A percentile compares a stretch with the other conserved stretches of the same genome.
Conservation (phyloP, 2,113 vertebrate species). For the Casuarius casuarius region DNA sequence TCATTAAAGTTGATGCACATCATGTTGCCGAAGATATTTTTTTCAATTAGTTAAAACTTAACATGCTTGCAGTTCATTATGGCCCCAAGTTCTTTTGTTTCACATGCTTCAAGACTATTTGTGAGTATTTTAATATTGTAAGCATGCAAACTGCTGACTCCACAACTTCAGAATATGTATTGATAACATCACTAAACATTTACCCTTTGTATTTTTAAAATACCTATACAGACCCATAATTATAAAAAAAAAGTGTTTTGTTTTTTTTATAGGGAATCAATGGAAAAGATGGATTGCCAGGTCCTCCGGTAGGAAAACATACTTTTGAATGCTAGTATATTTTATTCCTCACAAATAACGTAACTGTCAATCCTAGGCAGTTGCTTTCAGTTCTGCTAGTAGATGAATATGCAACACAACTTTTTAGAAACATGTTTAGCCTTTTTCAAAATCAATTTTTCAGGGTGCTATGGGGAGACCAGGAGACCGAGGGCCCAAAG, state of each 20-base stretch:
- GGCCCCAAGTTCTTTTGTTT: not conserved
- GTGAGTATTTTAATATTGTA: not conserved
- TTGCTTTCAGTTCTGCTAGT: not conserved
- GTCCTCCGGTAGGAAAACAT: conserved; percentile 78
- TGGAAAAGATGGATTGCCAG: conserved; percentile 84
- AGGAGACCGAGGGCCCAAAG: conserved; percentile 96
- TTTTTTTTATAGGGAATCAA: conserved; percentile 74
- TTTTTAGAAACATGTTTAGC: not conserved
- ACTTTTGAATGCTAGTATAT: not conserved
- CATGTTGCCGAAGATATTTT: not conserved
- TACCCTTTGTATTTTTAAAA: not conserved
- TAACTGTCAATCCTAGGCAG: not conserved
- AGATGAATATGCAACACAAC: not conserved
- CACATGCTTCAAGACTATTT: not conserved
- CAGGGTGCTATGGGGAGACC: conserved; percentile 88
- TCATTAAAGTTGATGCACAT: not conserved
- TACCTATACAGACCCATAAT: not conserved
- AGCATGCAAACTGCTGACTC: not conserved
- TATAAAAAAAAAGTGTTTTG: not conserved
- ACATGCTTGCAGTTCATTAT: not conserved
- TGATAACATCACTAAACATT: not conserved
- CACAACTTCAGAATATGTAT: not conserved
- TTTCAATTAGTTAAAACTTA: not conserved
- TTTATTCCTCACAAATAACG: not conserved
- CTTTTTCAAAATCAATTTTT: conserved; percentile 44